These are phyloP conservation scores for Karalla daura DNA, from an alignment of 2,797 vertebrate genomes.

Conservation along the genomic window DNA sequence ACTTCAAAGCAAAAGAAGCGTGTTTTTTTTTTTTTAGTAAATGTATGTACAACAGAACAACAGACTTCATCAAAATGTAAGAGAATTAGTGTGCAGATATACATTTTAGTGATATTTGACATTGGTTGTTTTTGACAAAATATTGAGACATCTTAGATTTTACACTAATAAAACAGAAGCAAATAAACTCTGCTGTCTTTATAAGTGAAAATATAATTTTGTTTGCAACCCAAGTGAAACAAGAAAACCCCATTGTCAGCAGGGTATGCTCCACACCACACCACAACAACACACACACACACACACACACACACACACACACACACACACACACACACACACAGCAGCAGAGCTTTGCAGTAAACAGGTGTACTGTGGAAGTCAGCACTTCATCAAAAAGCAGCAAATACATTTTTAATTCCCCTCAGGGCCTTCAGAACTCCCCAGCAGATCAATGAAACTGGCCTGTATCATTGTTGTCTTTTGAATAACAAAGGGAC, in stretches of 20 bases:
- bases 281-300: not conserved
- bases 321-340: conserved; percentile 8
- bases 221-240: conserved; percentile 37
- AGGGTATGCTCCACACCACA: conserved; percentile 24
- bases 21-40: too few species aligned
- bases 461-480: conserved; percentile 31
- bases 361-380: conserved; percentile 68
- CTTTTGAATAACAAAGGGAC: conserved; percentile 48
- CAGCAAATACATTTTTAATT: conserved; percentile 67
- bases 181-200: conserved; percentile 20
- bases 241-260: conserved; percentile 66
- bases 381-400: conserved; percentile 79
- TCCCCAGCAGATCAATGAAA: conserved; percentile 65
- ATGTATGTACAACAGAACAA: conserved; percentile 22
- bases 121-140: conserved; percentile 23
- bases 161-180: conserved; percentile 33
- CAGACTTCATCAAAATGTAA: conserved; percentile 53
- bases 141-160: not conserved
- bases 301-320: conserved; percentile 17
- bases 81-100: conserved; percentile 10
- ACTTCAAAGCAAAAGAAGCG: conserved; percentile 18
- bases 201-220: conserved; percentile 19
- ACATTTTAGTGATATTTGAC: conserved; percentile 16
- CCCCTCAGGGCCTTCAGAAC: conserved; percentile 47
- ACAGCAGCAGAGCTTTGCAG: conserved; percentile 33